Evolutionary conservation across 2,797 vertebrate genomes (phyloP).

Genomic region (Siniperca scherzeri): DNA sequence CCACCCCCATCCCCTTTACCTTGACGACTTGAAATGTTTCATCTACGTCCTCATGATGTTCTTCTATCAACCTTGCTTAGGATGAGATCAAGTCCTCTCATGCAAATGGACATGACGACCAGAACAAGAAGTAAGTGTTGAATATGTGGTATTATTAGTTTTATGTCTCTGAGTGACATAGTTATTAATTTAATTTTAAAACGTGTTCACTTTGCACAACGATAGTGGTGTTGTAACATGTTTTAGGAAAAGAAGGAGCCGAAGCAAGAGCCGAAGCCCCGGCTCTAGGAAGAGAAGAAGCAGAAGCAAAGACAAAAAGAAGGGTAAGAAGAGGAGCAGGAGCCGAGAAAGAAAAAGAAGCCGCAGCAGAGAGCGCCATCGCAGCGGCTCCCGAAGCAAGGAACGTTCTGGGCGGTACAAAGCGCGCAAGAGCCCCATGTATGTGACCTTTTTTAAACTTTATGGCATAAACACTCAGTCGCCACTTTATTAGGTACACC

Average conservation of each 20-base stretch:
- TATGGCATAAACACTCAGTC: not conserved
- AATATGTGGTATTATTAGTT: accelerated
- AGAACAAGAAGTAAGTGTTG: conserved; percentile 95
- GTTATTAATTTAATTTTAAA: not conserved
- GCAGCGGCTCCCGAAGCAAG: conserved; percentile 92
- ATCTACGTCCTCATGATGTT: conserved; percentile 99
- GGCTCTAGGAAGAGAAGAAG: conserved; percentile 93
- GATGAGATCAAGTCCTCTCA: conserved; percentile 99
- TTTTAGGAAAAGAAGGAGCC: conserved; percentile 93
- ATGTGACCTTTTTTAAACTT: conserved; percentile 74
- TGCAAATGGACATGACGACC: conserved; percentile 98
- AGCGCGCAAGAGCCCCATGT: conserved; percentile 92
- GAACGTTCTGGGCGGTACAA: conserved; percentile 93
- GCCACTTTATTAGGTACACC: not conserved
- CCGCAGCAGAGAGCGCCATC: conserved; percentile 93
- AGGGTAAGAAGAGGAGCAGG: conserved; percentile 92
- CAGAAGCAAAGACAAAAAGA: conserved; percentile 92
- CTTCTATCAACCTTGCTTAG: conserved; percentile 99
- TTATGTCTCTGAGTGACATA: not conserved
- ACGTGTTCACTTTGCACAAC: not conserved
- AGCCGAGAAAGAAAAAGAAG: conserved; percentile 92
- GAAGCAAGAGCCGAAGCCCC: conserved; percentile 94
- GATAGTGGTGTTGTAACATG: not conserved
- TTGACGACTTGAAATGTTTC: conserved; percentile 99
- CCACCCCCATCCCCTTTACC: conserved; percentile 86